Evolutionary conservation across 2,113 vertebrate species (phyloP).

Genomic region (Hirundichthys speculiger): DNA sequence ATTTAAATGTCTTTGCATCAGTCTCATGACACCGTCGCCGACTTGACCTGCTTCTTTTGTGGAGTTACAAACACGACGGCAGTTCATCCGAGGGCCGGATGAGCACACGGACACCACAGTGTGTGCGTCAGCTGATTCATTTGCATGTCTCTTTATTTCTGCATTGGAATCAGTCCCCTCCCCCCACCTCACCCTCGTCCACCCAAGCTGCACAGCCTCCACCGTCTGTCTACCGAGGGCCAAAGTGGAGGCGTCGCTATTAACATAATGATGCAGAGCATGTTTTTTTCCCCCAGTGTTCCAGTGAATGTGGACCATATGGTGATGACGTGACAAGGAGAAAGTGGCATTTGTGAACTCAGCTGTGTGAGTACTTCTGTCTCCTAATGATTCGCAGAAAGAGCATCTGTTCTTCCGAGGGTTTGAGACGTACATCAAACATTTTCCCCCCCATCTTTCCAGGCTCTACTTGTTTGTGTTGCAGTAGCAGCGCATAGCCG

Average conservation of each 20-base stretch:
- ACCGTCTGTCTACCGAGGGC: conserved; percentile 34
- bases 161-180: conserved; percentile 54
- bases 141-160: conserved; percentile 52
- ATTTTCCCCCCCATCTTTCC: conserved; percentile 40
- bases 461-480: conserved; percentile 30
- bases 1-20: background rate
- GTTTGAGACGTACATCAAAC: conserved; percentile 31
- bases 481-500: conserved; percentile 2
- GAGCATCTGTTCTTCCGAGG: conserved; percentile 14
- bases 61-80: background rate
- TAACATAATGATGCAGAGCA: conserved; percentile 71
- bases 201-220: too few species aligned
- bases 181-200: too few species aligned
- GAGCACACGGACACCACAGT: conserved; percentile 28
- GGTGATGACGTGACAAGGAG: conserved; percentile 51
- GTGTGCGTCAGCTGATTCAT: conserved; percentile 63
- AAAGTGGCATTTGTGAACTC: conserved; percentile 50
- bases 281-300: conserved; percentile 38
- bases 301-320: conserved; percentile 69
- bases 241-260: conserved; percentile 43
- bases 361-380: conserved; percentile 26
- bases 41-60: conserved; percentile 51
- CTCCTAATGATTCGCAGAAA: conserved; percentile 34
- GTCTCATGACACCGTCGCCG: background rate
- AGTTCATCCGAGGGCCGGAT: conserved; percentile 37